Percentiles rank a stretch among this genome's conserved stretches.
Conservation (phyloP, 2,888 invertebrate species). For the Laspeyria flexula region DNA sequence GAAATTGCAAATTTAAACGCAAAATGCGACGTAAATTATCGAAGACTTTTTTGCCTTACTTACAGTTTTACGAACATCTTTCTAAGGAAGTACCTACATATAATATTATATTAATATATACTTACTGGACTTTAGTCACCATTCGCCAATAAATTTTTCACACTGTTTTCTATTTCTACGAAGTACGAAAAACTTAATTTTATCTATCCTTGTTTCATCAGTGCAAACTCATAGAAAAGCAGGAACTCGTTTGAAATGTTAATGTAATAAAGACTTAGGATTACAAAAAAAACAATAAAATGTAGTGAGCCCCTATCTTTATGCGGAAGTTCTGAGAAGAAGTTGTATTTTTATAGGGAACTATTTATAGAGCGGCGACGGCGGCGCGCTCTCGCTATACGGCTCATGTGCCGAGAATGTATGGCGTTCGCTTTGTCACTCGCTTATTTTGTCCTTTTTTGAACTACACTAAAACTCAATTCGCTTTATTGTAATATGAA, state of each 20-base stretch:
- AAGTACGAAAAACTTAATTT: too few species aligned
- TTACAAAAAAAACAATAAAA: slow-evolving; percentile 38
- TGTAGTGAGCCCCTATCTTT: slow-evolving; percentile 34
- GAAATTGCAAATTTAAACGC: too few species aligned
- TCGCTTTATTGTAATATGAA: not conserved
- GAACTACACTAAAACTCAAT: slow-evolving; percentile 16
- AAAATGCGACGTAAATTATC: too few species aligned
- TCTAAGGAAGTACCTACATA: too few species aligned
- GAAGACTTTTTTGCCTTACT: too few species aligned
- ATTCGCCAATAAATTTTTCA: too few species aligned
- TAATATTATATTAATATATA: too few species aligned
- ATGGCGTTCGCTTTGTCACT: slow-evolving; percentile 35
- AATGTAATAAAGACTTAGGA: too few species aligned
- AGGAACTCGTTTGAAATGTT: slow-evolving; percentile 25
- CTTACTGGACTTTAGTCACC: too few species aligned
- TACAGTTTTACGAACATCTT: too few species aligned
- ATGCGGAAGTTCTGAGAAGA: slow-evolving; percentile 50
- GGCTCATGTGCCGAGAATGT: slow-evolving; percentile 29
- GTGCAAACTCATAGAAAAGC: not conserved
- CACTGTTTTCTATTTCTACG: too few species aligned
- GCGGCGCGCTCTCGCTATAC: slow-evolving; percentile 24
- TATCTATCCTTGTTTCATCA: too few species aligned
- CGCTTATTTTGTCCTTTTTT: slow-evolving; percentile 30
- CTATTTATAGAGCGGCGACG: slow-evolving; percentile 46
- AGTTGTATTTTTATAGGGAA: slow-evolving; percentile 48